These are phyloP conservation scores for Myotis planiceps DNA, from an alignment of 2,797 vertebrate species.

Conservation along the genomic window DNA sequence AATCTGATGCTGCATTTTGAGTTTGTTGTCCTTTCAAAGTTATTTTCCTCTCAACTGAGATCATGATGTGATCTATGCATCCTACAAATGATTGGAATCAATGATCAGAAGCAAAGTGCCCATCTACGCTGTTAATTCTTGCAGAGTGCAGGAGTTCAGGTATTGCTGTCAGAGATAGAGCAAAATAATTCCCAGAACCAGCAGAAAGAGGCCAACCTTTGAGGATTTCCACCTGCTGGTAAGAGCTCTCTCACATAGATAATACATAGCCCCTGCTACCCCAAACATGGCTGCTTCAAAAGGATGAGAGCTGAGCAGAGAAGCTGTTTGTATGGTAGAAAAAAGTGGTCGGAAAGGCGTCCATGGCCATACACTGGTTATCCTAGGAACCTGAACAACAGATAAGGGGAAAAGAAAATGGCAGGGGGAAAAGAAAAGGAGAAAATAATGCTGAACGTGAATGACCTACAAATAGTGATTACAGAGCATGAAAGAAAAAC, in stretches of 20 bases:
- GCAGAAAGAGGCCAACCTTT: constrained; percentile 93
- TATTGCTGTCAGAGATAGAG: constrained; percentile 84
- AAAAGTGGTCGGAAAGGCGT: constrained; percentile 89
- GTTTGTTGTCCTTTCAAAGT: constrained; percentile 87
- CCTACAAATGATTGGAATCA: constrained; percentile 85
- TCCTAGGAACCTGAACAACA: constrained; percentile 92
- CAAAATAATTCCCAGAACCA: constrained; percentile 85
- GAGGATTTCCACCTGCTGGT: constrained; percentile 89
- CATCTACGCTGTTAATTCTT: constrained; percentile 85
- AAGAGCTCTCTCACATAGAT: constrained; percentile 92
- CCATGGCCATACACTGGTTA: constrained; percentile 89
- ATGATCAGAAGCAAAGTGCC: constrained; percentile 83
- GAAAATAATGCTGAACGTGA: constrained; percentile 78
- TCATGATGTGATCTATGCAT: constrained; percentile 77
- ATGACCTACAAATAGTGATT: constrained; percentile 77
- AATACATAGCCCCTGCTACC: constrained; percentile 91
- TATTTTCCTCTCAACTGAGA: constrained; percentile 80
- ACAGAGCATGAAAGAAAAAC: constrained; percentile 73
- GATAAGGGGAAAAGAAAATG: constrained; percentile 81
- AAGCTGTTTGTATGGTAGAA: constrained; percentile 89
- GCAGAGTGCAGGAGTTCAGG: constrained; percentile 77
- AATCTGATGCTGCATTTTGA: constrained; percentile 88
- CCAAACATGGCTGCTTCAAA: constrained; percentile 91
- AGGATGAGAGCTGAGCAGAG: constrained; percentile 91
- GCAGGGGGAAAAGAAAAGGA: constrained; percentile 63